These are phyloP conservation scores for Synanceia verrucosa DNA, from an alignment of 2,797 vertebrate genomes.

Conservation along the genomic window DNA sequence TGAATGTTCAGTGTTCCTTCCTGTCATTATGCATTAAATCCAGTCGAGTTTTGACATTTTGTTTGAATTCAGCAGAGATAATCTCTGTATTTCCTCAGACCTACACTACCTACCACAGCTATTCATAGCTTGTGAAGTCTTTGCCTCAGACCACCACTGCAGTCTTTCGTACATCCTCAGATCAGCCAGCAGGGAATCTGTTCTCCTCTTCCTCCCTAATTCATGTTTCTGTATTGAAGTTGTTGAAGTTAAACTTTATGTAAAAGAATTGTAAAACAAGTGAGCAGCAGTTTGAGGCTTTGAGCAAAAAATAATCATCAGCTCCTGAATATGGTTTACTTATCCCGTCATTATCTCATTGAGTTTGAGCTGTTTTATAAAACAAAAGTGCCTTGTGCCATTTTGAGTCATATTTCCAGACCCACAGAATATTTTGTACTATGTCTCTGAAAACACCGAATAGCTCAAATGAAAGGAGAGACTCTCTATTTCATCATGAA, in stretches of 20 bases:
- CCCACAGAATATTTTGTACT: no score
- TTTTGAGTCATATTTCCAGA: no score
- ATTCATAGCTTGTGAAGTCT: conserved; percentile 42
- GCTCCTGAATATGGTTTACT: neutral
- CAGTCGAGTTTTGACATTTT: conserved; percentile 40
- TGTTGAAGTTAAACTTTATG: conserved; percentile 10
- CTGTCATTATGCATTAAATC: conserved; percentile 49
- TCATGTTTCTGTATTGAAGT: conserved; percentile 1
- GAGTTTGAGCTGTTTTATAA: no score
- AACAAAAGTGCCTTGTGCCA: no score
- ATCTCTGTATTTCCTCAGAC: conserved; percentile 38
- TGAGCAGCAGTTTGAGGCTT: neutral
- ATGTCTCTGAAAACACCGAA: no score
- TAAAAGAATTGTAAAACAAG: conserved; percentile 17
- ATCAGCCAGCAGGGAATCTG: conserved; percentile 36
- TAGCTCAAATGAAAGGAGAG: no score
- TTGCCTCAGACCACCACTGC: conserved; percentile 29
- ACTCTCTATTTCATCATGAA: no score
- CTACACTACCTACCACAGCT: conserved; percentile 40
- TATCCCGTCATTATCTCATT: neutral
- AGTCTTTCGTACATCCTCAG: neutral
- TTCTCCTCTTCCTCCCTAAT: conserved; percentile 19
- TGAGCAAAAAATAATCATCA: neutral
- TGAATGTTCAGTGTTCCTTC: conserved; percentile 5
- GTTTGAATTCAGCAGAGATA: conserved; percentile 53